These are phyloP conservation scores for Falco columbarius DNA, from an alignment of 2,797 vertebrate species.

Conservation along the genomic window DNA sequence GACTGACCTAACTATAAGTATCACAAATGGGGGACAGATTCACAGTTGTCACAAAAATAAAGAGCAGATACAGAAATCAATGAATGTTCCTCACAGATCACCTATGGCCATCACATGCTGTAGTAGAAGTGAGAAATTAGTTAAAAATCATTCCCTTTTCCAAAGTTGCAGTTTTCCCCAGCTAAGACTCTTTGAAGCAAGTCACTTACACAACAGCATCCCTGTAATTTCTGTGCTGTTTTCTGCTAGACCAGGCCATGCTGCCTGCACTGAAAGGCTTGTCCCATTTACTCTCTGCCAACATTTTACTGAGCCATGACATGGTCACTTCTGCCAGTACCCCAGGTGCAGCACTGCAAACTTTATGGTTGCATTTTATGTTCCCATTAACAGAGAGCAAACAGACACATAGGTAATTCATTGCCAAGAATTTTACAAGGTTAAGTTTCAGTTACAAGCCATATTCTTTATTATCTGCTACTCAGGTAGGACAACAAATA, in stretches of 20 bases:
- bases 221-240: neutral
- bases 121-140: neutral
- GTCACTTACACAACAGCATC: neutral
- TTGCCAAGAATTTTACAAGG: slow-evolving; percentile 72
- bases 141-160: neutral
- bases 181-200: neutral
- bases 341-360: slow-evolving; percentile 49
- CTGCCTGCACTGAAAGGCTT: neutral
- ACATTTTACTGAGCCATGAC: neutral
- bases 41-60: neutral
- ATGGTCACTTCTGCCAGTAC: neutral
- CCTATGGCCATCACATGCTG: neutral
- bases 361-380: slow-evolving; percentile 62
- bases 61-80: neutral
- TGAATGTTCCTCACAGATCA: neutral
- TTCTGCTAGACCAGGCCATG: neutral
- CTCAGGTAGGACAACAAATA: slow-evolving; percentile 26
- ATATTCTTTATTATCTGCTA: slow-evolving; percentile 49
- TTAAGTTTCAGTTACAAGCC: slow-evolving; percentile 71
- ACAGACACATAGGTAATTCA: slow-evolving; percentile 64
- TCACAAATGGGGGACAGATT: neutral
- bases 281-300: neutral
- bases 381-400: slow-evolving; percentile 73
- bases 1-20: neutral
- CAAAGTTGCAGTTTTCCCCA: neutral